Conservation (phyloP, 2,113 vertebrate genomes). For the Myotis lucifugus region DNA sequence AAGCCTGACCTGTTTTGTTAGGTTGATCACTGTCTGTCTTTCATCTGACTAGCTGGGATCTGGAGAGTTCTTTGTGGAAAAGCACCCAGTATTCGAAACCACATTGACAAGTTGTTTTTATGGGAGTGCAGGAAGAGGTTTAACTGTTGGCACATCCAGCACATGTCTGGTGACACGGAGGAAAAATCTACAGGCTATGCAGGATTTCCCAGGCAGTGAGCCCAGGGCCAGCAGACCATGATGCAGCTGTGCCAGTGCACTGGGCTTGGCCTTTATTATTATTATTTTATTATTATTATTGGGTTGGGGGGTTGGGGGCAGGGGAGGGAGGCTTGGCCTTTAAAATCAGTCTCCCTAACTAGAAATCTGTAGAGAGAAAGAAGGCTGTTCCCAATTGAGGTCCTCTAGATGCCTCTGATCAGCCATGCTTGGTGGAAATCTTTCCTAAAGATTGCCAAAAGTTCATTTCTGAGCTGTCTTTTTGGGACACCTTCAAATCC, state of each 20-base stretch:
- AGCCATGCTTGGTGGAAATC: neutral
- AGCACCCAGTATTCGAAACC: slow-evolving; percentile 23
- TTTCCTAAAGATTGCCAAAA: neutral
- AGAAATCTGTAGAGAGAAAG: neutral
- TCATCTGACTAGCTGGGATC: slow-evolving; percentile 41
- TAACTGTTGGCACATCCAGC: slow-evolving; percentile 55
- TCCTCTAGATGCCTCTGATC: neutral
- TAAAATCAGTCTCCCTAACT: neutral
- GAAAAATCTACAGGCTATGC: slow-evolving; percentile 37
- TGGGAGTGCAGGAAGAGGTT: slow-evolving; percentile 48
- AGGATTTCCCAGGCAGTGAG: neutral
- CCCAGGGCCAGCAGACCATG: neutral
- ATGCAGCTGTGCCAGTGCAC: neutral
- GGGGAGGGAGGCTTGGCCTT: neutral
- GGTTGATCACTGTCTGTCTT: slow-evolving; percentile 52
- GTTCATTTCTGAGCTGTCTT: neutral
- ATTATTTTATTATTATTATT: no score
- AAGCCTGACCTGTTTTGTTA: slow-evolving; percentile 70
- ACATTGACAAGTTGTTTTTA: slow-evolving; percentile 59
- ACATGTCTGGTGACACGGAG: slow-evolving; percentile 64
- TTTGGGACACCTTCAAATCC: neutral
- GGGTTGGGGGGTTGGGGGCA: no score
- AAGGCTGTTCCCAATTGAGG: neutral
- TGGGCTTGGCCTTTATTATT: neutral
- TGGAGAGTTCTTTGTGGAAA: slow-evolving; percentile 69